phyloP scores from a whole-genome alignment of 2,888 invertebrate genomes.

The Synergus laeviventris region DNA sequence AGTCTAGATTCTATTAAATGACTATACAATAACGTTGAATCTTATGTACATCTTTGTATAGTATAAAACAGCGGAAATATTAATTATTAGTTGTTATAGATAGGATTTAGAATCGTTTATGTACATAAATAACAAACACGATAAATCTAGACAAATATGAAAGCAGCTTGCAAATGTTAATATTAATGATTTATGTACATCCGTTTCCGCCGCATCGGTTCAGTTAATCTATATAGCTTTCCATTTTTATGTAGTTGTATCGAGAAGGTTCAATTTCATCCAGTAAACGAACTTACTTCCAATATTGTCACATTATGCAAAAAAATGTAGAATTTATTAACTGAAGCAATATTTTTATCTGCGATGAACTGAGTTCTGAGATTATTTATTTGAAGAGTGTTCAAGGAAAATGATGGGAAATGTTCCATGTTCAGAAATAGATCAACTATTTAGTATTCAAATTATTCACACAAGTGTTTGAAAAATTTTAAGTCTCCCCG shows the following conservation, averaged over 20 bases:
- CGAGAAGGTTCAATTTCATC: not conserved
- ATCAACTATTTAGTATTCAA: not conserved
- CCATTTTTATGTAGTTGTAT: conserved; percentile 25
- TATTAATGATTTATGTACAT: conserved; percentile 5
- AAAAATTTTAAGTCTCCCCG: not conserved
- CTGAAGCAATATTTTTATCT: not conserved
- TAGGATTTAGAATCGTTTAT: conserved; percentile 33
- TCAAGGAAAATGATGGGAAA: not conserved
- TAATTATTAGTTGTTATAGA: conserved; percentile 37
- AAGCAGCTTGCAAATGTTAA: conserved; percentile 28
- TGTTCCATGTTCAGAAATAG: not conserved
- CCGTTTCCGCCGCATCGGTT: not conserved
- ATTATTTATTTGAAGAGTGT: conserved; percentile 7
- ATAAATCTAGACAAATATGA: conserved; percentile 36
- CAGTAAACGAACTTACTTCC: conserved; percentile 5
- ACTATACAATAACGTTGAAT: conserved; percentile 69
- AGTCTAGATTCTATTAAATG: conserved; percentile 57
- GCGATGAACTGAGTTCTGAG: not conserved
- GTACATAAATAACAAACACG: conserved; percentile 40
- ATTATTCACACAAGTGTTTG: not conserved
- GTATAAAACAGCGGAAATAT: conserved; percentile 60
- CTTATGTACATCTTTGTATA: conserved; percentile 72
- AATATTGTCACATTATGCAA: conserved; percentile 15
- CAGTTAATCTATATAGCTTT: conserved; percentile 18
- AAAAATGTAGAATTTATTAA: conserved; percentile 14